phyloP scores from a whole-genome alignment of 2,113 vertebrate genomes.

The Nycticryphes semicollaris region DNA sequence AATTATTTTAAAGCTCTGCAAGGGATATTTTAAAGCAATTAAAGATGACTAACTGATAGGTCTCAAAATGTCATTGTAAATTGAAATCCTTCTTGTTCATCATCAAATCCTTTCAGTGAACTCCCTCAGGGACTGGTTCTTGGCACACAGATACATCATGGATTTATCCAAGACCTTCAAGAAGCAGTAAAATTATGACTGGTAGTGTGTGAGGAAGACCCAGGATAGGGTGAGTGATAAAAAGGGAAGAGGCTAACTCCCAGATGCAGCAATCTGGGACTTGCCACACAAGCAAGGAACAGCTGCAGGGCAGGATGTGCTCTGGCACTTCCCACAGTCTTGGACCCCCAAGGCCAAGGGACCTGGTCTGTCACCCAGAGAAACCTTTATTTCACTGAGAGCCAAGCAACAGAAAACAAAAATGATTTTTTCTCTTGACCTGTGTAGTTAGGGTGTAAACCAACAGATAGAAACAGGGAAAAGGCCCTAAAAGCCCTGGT shows the following conservation, averaged over 20 bases:
- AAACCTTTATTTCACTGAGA: neutral
- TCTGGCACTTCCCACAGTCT: neutral
- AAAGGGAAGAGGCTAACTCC: neutral
- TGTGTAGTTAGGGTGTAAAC: neutral
- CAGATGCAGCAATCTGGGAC: neutral
- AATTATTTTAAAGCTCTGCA: conserved; percentile 7
- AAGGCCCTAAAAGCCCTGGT: neutral
- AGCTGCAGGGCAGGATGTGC: neutral
- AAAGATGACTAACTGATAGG: conserved; percentile 7
- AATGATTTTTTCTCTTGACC: neutral
- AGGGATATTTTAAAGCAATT: neutral
- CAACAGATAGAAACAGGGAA: neutral
- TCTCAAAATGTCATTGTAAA: conserved; percentile 25
- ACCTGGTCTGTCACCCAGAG: neutral
- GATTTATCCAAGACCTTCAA: neutral
- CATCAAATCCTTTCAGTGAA: neutral
- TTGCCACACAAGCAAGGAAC: neutral
- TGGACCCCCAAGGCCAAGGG: neutral
- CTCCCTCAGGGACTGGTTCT: neutral
- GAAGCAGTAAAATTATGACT: neutral
- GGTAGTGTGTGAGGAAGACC: neutral
- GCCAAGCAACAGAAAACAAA: neutral
- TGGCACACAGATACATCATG: neutral
- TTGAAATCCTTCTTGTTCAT: neutral
- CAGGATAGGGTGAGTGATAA: neutral